Conservation (phyloP, 1,140 invertebrate species). For the Pentalonia nigronervosa region DNA sequence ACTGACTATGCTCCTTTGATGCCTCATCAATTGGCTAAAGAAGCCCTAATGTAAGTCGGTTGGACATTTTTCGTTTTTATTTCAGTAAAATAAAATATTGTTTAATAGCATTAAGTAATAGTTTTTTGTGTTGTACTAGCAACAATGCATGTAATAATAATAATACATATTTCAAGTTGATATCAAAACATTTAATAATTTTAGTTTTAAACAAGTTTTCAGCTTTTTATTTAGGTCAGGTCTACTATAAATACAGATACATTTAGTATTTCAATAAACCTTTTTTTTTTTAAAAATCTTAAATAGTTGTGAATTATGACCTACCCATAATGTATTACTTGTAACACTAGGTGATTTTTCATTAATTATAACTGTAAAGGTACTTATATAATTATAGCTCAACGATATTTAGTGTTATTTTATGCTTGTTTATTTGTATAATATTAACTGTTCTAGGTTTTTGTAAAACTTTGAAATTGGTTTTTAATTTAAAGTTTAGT, state of each 20-base stretch:
- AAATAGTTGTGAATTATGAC: background rate
- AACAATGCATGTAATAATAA: background rate
- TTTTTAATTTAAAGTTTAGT: background rate
- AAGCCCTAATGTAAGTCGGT: conserved; percentile 81
- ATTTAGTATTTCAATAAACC: background rate
- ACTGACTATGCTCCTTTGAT: conserved; percentile 93
- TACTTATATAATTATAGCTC: background rate
- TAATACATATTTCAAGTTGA: background rate
- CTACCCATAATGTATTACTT: background rate
- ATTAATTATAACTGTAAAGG: background rate
- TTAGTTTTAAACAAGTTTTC: background rate
- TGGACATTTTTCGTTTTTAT: background rate
- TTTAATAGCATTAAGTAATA: background rate
- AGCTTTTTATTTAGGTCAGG: conserved; percentile 1
- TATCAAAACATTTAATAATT: background rate
- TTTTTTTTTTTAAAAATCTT: background rate
- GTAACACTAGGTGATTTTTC: background rate
- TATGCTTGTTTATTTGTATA: background rate
- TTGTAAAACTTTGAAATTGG: background rate
- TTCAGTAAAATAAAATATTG: background rate
- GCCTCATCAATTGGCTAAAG: conserved; percentile 92
- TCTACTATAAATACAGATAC: conserved; percentile 1
- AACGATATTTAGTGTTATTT: background rate
- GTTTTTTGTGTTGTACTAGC: background rate
- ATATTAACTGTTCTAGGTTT: background rate